phyloP scores from a whole-genome alignment of 2,797 vertebrate genomes.

The Spinus pinus region DNA sequence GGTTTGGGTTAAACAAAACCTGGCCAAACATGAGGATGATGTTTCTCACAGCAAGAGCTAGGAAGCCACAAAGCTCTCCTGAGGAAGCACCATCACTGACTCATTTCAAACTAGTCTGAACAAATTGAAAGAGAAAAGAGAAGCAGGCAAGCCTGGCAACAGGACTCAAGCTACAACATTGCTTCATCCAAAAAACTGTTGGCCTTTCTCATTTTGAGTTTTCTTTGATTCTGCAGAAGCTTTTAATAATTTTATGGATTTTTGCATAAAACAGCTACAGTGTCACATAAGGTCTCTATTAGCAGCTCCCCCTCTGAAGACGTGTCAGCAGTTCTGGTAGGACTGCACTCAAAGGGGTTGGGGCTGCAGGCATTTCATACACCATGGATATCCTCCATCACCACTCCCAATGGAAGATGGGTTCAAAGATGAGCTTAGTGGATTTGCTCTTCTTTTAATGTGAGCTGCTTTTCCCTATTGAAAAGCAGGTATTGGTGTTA shows the following conservation, averaged over 20 bases:
- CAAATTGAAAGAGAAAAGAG: conserved; percentile 49
- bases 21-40: not conserved
- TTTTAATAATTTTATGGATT: conserved; percentile 63
- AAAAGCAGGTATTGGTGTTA: not conserved
- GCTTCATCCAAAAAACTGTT: conserved; percentile 49
- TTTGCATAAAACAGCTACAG: conserved; percentile 44
- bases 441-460: not conserved
- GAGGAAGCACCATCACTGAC: conserved; percentile 25
- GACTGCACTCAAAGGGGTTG: not conserved
- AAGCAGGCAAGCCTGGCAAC: conserved; percentile 26
- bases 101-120: conserved; percentile 49
- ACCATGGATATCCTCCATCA: not conserved
- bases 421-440: not conserved
- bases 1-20: not conserved
- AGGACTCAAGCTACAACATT: not conserved
- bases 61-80: not conserved
- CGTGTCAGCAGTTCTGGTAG: not conserved
- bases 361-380: not conserved
- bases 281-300: conserved; percentile 48
- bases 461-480: rapidly evolving
- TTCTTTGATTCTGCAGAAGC: conserved; percentile 60
- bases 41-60: not conserved
- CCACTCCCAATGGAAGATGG: not conserved
- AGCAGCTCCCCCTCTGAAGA: conserved; percentile 22
- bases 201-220: conserved; percentile 35